These are phyloP conservation scores for Rattus rattus DNA, from an alignment of 2,113 vertebrate genomes.

Conservation along the genomic window DNA sequence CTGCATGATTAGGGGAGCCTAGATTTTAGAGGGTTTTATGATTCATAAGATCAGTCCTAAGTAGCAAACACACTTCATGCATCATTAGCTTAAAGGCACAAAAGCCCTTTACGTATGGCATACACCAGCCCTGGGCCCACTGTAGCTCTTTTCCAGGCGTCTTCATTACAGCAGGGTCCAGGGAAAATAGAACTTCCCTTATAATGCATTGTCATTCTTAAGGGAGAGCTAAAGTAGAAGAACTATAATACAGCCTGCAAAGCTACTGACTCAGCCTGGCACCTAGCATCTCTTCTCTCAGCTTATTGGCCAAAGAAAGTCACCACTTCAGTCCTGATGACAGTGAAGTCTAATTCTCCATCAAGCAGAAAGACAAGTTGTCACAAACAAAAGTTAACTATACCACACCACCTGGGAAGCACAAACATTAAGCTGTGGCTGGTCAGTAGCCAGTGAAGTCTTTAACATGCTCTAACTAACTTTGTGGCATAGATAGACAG, in stretches of 20 bases:
- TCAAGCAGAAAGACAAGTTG: neutral
- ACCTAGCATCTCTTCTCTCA: neutral
- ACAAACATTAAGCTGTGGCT: neutral
- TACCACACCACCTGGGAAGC: neutral
- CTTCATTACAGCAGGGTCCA: neutral
- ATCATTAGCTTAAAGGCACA: neutral
- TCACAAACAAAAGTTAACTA: neutral
- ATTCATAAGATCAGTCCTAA: neutral
- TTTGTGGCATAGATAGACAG: neutral
- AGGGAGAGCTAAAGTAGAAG: neutral
- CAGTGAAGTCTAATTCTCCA: neutral
- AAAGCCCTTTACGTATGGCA: neutral
- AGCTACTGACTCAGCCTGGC: neutral
- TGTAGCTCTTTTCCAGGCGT: neutral
- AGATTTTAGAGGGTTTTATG: neutral
- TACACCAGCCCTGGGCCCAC: neutral
- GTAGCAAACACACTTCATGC: neutral
- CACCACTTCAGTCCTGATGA: neutral
- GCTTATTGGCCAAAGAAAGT: neutral
- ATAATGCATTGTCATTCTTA: neutral
- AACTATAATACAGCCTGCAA: neutral
- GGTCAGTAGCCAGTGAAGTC: neutral
- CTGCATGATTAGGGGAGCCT: neutral
- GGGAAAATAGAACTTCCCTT: neutral
- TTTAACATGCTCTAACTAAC: neutral